Evolutionary conservation across 2,888 invertebrate species (phyloP).

Genomic region (Ectropis crepuscularia): DNA sequence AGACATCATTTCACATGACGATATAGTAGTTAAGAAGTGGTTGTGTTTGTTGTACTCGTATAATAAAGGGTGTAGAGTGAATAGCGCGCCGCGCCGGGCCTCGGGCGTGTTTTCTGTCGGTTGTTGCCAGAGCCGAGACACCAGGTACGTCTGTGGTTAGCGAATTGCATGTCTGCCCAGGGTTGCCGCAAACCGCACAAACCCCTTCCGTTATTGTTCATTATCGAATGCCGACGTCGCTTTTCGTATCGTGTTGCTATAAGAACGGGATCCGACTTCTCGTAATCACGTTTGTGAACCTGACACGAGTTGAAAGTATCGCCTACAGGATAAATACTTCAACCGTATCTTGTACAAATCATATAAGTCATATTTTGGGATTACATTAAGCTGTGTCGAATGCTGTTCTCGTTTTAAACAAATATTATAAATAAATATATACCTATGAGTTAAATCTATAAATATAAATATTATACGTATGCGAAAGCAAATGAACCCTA

Average conservation of each 20-base stretch:
- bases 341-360: too few species aligned
- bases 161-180: slow-evolving; percentile 41
- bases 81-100: slow-evolving; percentile 20
- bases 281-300: not conserved
- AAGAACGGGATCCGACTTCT: slow-evolving; percentile 4
- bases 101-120: slow-evolving; percentile 33
- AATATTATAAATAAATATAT: too few species aligned
- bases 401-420: too few species aligned
- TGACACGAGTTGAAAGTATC: too few species aligned
- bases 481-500: too few species aligned
- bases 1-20: slow-evolving; percentile 2
- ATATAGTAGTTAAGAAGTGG: slow-evolving; percentile 15
- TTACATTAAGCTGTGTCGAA: too few species aligned
- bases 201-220: slow-evolving; percentile 19
- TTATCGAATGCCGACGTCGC: slow-evolving; percentile 3
- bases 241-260: slow-evolving; percentile 15
- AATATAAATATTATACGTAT: too few species aligned
- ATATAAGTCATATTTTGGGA: too few species aligned
- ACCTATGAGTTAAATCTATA: too few species aligned
- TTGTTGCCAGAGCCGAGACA: slow-evolving; percentile 34
- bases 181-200: slow-evolving; percentile 29
- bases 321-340: too few species aligned
- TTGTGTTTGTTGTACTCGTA: slow-evolving; percentile 17
- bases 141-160: slow-evolving; percentile 40
- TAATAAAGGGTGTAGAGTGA: slow-evolving; percentile 15